A percentile compares a stretch with the other conserved stretches of the same genome.
Evolutionary conservation across 2,113 vertebrate genomes (phyloP).

Genomic region (Pelusios castaneus): DNA sequence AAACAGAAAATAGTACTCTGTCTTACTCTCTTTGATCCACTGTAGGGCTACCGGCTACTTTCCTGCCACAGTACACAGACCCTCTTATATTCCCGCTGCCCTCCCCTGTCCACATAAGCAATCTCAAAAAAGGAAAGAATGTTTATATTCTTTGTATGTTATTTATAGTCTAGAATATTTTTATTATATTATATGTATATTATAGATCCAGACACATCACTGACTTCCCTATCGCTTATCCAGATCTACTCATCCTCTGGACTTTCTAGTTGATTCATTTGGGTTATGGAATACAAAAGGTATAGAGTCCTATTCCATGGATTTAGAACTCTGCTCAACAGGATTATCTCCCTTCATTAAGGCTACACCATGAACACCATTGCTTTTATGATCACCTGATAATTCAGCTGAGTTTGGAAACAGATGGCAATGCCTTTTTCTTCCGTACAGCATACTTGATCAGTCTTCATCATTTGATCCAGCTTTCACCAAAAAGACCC

Average conservation of each 20-base stretch:
- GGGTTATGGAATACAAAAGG: accelerated
- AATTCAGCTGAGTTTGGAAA: not conserved
- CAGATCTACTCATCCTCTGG: not conserved
- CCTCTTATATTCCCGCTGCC: not conserved
- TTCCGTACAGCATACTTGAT: not conserved
- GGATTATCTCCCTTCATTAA: not conserved
- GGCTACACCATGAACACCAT: not conserved
- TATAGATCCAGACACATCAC: not conserved
- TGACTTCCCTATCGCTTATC: not conserved
- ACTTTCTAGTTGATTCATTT: not conserved
- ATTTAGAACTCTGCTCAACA: not conserved
- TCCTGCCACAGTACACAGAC: not conserved
- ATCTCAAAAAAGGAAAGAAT: not conserved
- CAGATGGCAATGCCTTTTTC: not conserved
- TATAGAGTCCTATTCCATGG: not conserved
- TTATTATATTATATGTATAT: too few relatives aligned
- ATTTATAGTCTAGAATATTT: too few relatives aligned
- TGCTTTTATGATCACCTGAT: not conserved
- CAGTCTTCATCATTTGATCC: not conserved
- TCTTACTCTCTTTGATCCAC: not conserved
- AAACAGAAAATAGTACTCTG: not conserved
- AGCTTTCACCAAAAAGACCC: too few relatives aligned
- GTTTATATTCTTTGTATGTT: not conserved
- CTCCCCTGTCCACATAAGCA: not conserved
- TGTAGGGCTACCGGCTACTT: not conserved